Percentiles rank a stretch among this genome's conserved stretches.
phyloP scores from a whole-genome alignment of 2,113 vertebrate species.

The Oreochromis niloticus region DNA sequence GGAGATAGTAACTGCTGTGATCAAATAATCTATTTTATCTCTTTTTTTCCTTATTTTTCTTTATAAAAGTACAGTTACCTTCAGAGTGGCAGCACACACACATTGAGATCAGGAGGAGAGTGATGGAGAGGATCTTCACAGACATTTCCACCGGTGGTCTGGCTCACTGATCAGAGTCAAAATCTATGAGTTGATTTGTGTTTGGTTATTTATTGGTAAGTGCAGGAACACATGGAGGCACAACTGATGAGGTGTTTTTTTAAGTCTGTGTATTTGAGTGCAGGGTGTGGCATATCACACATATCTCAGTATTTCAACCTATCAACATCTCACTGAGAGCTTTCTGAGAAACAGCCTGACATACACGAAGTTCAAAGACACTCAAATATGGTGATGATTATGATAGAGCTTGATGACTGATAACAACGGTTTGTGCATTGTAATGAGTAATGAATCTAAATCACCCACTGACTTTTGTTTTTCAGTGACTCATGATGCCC shows the following conservation, averaged over 20 bases:
- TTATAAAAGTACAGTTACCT: fast-evolving
- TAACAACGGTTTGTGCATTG: neutral
- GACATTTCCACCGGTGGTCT: neutral
- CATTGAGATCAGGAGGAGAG: neutral
- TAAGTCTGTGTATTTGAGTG: neutral
- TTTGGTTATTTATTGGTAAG: neutral
- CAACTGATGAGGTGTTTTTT: neutral
- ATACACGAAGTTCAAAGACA: neutral
- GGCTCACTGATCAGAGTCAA: neutral
- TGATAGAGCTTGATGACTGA: neutral
- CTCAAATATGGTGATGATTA: neutral
- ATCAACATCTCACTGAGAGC: neutral
- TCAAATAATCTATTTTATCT: fast-evolving
- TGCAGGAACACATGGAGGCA: fast-evolving
- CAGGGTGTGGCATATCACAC: neutral
- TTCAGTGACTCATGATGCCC: neutral
- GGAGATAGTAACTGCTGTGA: fast-evolving
- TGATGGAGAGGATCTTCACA: neutral
- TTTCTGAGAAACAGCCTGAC: neutral
- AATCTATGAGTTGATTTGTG: fast-evolving
- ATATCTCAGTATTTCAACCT: neutral
- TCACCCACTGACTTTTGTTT: neutral
- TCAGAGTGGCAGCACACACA: neutral
- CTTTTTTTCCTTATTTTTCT: neutral
- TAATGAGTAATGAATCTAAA: neutral